Percentiles rank a stretch among this genome's conserved stretches.
Conservation (phyloP, 2,113 vertebrate genomes). For the Recurvirostra avosetta region DNA sequence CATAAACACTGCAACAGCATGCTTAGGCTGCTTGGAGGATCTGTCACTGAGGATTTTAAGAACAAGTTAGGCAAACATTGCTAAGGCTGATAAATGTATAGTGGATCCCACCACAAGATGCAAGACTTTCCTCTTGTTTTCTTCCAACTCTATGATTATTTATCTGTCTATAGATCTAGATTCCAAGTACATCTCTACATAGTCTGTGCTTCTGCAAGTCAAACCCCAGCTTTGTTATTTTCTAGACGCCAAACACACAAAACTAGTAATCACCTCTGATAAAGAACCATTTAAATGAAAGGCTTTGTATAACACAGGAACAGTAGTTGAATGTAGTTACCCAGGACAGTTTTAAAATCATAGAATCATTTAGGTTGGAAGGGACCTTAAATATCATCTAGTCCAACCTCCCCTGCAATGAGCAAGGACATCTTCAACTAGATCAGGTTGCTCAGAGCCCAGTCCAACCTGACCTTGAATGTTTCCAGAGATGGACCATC, state of each 20-base stretch:
- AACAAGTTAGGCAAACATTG: neutral
- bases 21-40: neutral
- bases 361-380: neutral
- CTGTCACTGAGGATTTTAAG: neutral
- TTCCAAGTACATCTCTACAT: neutral
- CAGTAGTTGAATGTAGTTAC: neutral
- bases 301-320: neutral
- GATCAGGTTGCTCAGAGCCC: neutral
- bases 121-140: neutral
- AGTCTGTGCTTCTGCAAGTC: neutral
- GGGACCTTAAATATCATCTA: neutral
- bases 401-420: too few species aligned
- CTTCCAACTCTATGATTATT: neutral
- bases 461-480: neutral
- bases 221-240: neutral
- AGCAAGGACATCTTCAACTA: too few species aligned
- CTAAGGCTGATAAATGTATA: neutral
- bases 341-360: neutral
- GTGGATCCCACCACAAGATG: accelerated
- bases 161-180: neutral
- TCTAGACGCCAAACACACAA: neutral
- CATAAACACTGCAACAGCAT: neutral
- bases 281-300: neutral
- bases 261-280: neutral
- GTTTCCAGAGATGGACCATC: neutral